Evolutionary conservation across 2,888 invertebrate genomes (phyloP).

Genomic region (Mythimna ferrago): DNA sequence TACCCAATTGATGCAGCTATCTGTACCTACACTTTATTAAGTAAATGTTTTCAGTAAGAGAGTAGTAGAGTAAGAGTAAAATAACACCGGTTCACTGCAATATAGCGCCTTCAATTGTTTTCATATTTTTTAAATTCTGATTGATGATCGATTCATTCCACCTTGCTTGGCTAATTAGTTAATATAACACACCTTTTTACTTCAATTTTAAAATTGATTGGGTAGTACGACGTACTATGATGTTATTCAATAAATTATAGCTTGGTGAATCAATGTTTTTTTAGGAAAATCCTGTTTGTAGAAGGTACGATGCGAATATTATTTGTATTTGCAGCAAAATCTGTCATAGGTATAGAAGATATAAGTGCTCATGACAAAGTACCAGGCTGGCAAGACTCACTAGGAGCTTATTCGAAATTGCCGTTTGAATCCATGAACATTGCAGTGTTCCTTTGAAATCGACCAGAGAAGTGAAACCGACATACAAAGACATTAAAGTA

Average conservation of each 20-base stretch:
- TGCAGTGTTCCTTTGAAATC: too few species aligned
- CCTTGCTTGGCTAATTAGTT: background rate
- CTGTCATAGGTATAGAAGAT: background rate
- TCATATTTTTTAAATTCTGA: background rate
- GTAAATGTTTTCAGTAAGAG: too few species aligned
- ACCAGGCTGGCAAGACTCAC: background rate
- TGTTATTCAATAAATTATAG: background rate
- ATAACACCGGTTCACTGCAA: background rate
- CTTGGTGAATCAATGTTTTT: background rate
- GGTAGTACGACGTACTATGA: background rate
- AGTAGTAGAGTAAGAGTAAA: too few species aligned
- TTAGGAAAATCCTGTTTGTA: too few species aligned
- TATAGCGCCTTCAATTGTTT: background rate
- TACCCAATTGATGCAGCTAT: too few species aligned
- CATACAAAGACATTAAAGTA: background rate
- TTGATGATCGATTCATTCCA: background rate
- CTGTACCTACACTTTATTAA: too few species aligned
- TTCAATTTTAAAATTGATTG: background rate
- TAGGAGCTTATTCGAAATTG: background rate
- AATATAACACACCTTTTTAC: background rate
- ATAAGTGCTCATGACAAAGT: background rate
- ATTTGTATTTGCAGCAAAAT: too few species aligned
- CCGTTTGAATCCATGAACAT: background rate
- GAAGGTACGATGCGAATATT: too few species aligned
- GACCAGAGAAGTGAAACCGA: too few species aligned